Base-by-base conservation (phyloP, 1,140 invertebrate genomes). In the Parasteatoda tepidariorum region DNA sequence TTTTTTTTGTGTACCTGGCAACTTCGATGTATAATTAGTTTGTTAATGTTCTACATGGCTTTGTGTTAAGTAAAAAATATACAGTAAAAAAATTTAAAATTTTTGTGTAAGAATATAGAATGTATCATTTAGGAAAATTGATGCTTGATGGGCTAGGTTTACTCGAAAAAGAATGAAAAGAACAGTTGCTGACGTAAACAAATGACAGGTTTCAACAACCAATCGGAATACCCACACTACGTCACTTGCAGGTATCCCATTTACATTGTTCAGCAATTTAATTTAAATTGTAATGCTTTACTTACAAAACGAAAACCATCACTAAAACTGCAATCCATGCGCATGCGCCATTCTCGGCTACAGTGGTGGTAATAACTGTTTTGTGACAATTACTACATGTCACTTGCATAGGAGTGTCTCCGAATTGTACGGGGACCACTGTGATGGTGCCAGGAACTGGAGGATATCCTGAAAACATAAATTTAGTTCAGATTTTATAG, bases 361-460 rank as follows among this genome's bases (percentile, higher is more conserved):
- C 13, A 5, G 54, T 55, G n/a, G 48, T 82, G 0, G 78, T 82
- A n/a, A 82, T 22, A n/a, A 82, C 66, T 0, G 64, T 70, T 22
- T 82, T 26, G 9, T 34, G n/a, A 22, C 78, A 82, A 38, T 71
- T 82, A 9, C 61, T 38, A n/a, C 78, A 82, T 2, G 78, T 82
- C 13, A 67, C 22, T 15, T 82, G 78, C 22, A 57, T 41, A 11
- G 78, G 78, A 9, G 15, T 30, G n/a, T 82, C 54, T 18, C 66
- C 64, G 33, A 82, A 82, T 0, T 28, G 28, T 9, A 24, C 9
- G 7, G 57, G 61, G 0, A 38, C 30, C 0, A 82, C 30, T 6
- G 67, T 30, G 0, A 34, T n/a, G 55, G 41, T 34, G 38, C 48
- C 28, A 0, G 7, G n/a, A 2, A 15, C 28, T n/a, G 18, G 66